A percentile compares a stretch with the other conserved stretches of the same genome.
These are phyloP conservation scores for Orchesella cincta DNA, from an alignment of 1,140 invertebrate species.

Conservation along the genomic window DNA sequence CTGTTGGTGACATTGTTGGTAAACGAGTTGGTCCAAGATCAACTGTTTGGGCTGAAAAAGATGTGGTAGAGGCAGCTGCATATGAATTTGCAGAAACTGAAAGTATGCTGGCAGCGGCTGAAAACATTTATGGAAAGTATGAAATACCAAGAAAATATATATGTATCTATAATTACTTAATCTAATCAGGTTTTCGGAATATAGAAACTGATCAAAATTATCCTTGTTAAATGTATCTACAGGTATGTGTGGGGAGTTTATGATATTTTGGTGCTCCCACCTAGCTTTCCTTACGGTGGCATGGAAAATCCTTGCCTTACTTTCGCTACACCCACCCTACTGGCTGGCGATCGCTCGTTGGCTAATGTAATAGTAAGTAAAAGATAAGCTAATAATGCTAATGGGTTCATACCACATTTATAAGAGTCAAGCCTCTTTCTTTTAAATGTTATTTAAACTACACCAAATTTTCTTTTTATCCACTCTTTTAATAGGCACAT, in stretches of 20 bases:
- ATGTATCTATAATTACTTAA: not conserved
- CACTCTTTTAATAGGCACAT: no score
- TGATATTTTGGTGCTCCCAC: constrained; percentile 69
- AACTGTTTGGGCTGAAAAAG: constrained; percentile 85
- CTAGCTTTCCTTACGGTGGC: constrained; percentile 39
- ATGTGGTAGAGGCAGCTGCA: constrained; percentile 78
- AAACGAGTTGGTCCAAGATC: constrained; percentile 75
- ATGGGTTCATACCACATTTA: not conserved
- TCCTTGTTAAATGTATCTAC: not conserved
- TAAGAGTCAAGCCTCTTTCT: not conserved
- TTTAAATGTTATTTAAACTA: not conserved
- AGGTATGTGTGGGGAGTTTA: constrained; percentile 83
- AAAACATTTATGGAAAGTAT: constrained; percentile 58
- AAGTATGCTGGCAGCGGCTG: constrained; percentile 77
- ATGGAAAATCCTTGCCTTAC: constrained; percentile 94
- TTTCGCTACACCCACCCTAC: constrained; percentile 86
- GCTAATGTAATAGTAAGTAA: constrained; percentile 83
- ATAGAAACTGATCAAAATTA: not conserved
- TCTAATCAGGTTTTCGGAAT: not conserved
- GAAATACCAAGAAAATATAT: constrained; percentile 19
- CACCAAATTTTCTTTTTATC: not conserved
- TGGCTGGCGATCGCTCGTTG: constrained; percentile 83
- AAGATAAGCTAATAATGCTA: not conserved
- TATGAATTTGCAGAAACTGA: constrained; percentile 89
- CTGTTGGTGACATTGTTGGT: constrained; percentile 77